Evolutionary conservation across 1,140 invertebrate species (phyloP).

Genomic region (Pomacea maculata): DNA sequence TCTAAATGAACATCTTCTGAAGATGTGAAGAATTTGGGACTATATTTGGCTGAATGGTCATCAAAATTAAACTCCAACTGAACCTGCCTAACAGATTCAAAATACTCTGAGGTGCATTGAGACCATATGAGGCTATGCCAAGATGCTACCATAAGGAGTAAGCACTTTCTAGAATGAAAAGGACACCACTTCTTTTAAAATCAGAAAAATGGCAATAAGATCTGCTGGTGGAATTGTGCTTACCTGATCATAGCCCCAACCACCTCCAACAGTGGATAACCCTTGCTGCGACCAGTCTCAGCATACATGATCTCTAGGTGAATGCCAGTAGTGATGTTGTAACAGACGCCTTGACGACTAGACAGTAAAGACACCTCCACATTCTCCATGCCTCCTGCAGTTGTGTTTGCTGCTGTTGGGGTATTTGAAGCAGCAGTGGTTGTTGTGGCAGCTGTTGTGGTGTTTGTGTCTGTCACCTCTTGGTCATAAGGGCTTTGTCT

Average conservation of each 20-base stretch:
- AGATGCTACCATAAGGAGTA: too few species aligned
- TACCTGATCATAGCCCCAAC: constrained; percentile 39
- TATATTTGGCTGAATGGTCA: too few species aligned
- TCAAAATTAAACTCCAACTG: too few species aligned
- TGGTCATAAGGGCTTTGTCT: background rate
- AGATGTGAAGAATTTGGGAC: too few species aligned
- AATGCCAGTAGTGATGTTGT: constrained; percentile 31
- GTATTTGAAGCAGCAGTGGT: background rate
- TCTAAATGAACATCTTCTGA: too few species aligned
- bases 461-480: background rate
- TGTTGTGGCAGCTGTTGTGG: background rate
- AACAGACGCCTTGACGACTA: constrained; percentile 26
- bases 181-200: too few species aligned
- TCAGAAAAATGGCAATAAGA: too few species aligned
- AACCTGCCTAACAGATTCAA: too few species aligned
- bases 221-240: background rate
- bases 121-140: too few species aligned
- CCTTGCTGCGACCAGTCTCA: constrained; percentile 29
- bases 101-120: too few species aligned
- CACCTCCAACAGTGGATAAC: constrained; percentile 33
- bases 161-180: too few species aligned
- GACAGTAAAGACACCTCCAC: background rate
- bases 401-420: background rate
- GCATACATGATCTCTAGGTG: constrained; percentile 38
- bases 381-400: background rate